Evolutionary conservation across 2,797 vertebrate genomes (phyloP).

Genomic region (Percopsis omiscomaycus): DNA sequence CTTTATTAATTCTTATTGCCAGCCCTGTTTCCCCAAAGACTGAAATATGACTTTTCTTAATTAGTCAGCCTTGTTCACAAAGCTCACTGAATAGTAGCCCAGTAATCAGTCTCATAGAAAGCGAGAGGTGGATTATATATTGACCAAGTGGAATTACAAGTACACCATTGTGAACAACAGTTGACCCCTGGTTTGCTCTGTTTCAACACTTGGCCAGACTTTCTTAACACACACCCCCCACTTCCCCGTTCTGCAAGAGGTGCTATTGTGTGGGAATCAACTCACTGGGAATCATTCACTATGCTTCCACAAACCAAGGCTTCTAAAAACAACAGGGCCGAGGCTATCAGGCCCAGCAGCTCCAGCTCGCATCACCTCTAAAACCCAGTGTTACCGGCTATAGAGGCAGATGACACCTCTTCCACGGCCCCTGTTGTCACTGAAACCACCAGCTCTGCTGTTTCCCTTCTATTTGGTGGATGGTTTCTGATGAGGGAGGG

Average conservation of each 20-base stretch:
- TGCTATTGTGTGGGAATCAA: slow-evolving; percentile 30
- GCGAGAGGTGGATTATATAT: slow-evolving; percentile 21
- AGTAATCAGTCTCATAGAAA: slow-evolving; percentile 5
- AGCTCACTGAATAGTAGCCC: slow-evolving; percentile 6
- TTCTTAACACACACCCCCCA: slow-evolving; percentile 1
- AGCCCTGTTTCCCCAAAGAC: slow-evolving; percentile 1
- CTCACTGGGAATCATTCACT: slow-evolving; percentile 17
- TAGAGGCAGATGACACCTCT: slow-evolving; percentile 10
- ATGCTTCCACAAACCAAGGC: slow-evolving; percentile 16
- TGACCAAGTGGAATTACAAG: slow-evolving; percentile 32
- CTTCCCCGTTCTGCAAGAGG: slow-evolving; percentile 14
- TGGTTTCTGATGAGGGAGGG: slow-evolving; percentile 10
- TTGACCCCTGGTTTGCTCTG: slow-evolving; percentile 29
- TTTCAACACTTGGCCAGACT: slow-evolving; percentile 18
- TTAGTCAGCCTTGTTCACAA: slow-evolving; percentile 13
- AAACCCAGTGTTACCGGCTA: slow-evolving; percentile 24
- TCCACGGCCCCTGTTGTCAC: slow-evolving; percentile 30
- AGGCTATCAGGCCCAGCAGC: slow-evolving; percentile 5
- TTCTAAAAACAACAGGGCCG: slow-evolving; percentile 25
- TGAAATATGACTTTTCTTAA: slow-evolving; percentile 18
- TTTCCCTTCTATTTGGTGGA: slow-evolving; percentile 19
- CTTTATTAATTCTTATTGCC: slow-evolving; percentile 1
- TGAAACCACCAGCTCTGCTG: slow-evolving; percentile 11
- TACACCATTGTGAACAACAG: slow-evolving; percentile 18
- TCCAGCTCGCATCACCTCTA: slow-evolving; percentile 17